Evolutionary conservation across 92 coral and sea anemone species (phyloP), one percentile per base, ranked within the genome.

Genomic region (Hydrozoanthus gracilis): DNA sequence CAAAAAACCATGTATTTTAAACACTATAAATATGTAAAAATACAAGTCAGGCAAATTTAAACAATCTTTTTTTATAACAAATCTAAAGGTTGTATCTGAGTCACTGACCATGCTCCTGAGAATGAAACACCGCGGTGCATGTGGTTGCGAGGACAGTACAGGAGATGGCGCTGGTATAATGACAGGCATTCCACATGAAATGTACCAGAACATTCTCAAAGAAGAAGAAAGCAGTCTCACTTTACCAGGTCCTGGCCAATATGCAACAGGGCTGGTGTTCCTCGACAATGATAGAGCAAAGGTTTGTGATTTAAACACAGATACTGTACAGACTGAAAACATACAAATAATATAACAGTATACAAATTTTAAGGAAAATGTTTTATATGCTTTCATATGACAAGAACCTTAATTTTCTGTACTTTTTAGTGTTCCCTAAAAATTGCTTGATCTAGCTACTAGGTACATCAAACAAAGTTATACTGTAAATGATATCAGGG

Each of bases 161-260:
- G 99, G 99, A 11, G 99, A 96, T 90, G 99, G 99, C 15, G 98
- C 99, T 47, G 98, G 99, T 3, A 94, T 96, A 46, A 96, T 96
- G 99, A 91, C 99, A 18, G 98, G 93, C 62, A 94, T 95, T 74
- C 99, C 99, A 65, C 99, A 96, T 78, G 93, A 89, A 47, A 90
- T 94, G 84, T 96, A 95, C 62, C 90, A 86, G 48, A 93, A 89
- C 16, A 73, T 88, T 64, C 86, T 93, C 49, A 79, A 77, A 79
- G 96, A 96, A 68, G 92, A 88, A 51, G 91, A 92, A 8, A 87
- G 92, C 71, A 89, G 91, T 8, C 89, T 94, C 82, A 89, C 84
- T 47, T 86, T 96, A 72, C 99, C 99, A 16, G 62, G 78, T 15
- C 93, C 90, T 58, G 98, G 99, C 60, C 87, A 92, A 13, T 96